These are phyloP conservation scores for Huso huso DNA, from an alignment of 2,797 vertebrate species.

Conservation along the genomic window DNA sequence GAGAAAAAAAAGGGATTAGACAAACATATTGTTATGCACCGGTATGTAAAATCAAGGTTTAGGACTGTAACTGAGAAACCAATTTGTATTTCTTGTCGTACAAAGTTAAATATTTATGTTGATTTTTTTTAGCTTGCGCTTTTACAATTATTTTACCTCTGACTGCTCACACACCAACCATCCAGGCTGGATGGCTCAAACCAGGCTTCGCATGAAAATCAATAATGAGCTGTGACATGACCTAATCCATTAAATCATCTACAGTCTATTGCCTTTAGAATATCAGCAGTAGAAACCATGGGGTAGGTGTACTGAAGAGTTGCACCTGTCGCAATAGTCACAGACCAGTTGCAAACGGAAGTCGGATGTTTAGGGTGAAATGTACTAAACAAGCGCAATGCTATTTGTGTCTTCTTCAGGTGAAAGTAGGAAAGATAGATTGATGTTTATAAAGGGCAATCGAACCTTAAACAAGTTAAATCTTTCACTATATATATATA, in stretches of 20 bases:
- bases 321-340: no score
- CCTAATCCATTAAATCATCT: no score
- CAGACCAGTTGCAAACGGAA: no score
- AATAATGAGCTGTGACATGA: no score
- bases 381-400: no score
- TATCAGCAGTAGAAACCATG: neutral
- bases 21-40: neutral
- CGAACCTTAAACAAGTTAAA: no score
- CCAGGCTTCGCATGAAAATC: constrained; percentile 3
- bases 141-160: constrained; percentile 1
- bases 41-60: neutral
- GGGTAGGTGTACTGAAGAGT: no score
- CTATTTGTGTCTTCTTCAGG: no score
- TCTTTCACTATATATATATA: no score
- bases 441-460: no score
- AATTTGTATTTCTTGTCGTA: neutral
- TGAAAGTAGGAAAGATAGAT: no score
- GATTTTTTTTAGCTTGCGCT: neutral
- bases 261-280: neutral
- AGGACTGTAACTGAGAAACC: neutral
- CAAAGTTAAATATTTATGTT: neutral
- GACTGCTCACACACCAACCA: neutral
- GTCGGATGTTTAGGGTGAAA: no score
- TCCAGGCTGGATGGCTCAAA: neutral
- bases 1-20: constrained; percentile 7